phyloP scores from a whole-genome alignment of 2,797 vertebrate genomes.

The Ara ararauna region DNA sequence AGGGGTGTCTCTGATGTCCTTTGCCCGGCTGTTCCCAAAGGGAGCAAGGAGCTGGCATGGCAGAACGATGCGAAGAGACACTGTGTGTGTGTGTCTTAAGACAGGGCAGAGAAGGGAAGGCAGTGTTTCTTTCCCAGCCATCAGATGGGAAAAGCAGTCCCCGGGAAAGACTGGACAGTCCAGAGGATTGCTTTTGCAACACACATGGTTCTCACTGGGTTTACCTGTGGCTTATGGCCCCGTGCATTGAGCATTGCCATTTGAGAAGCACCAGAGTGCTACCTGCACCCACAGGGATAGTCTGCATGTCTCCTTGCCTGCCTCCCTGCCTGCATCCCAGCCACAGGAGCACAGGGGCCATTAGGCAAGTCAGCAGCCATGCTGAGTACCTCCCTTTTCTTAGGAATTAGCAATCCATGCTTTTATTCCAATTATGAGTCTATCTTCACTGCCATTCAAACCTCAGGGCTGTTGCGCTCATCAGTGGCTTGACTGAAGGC shows the following conservation, averaged over 20 bases:
- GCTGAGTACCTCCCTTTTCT: background rate
- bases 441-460: background rate
- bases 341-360: fast-evolving
- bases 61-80: fast-evolving
- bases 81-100: fast-evolving
- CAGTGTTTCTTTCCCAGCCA: background rate
- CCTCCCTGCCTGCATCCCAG: background rate
- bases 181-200: background rate
- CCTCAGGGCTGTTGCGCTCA: background rate
- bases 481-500: background rate
- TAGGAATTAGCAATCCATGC: background rate
- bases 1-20: fast-evolving
- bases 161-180: fast-evolving
- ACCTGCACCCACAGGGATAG: fast-evolving
- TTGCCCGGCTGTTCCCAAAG: background rate
- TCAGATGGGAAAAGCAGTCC: background rate
- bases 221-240: background rate
- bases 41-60: fast-evolving
- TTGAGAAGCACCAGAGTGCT: background rate
- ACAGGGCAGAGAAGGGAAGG: background rate
- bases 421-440: background rate
- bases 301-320: fast-evolving
- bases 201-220: fast-evolving
- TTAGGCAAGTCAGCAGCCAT: background rate
- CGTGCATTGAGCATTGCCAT: fast-evolving